Evolutionary conservation across 2,888 invertebrate genomes (phyloP), one percentile per base, ranked within the genome.

Genomic region (Apodemia duryi): DNA sequence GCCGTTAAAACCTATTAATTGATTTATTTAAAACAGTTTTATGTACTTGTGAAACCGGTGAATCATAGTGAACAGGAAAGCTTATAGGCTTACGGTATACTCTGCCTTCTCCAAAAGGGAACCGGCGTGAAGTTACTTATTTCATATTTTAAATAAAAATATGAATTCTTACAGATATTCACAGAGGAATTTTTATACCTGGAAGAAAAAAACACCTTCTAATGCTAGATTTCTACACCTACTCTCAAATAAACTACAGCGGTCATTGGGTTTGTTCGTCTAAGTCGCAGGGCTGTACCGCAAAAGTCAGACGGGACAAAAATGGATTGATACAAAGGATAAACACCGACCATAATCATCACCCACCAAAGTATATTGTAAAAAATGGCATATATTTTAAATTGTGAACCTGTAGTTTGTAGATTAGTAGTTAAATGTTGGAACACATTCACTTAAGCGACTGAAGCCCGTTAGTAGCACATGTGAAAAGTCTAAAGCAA

Each of bases 241-340:
- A 77, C 67, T 82, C 79, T 21, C 81, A 82, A 69, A 75, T 80
- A 29, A 80, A 81, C 72, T 73, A 77, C 46, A 71, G 73, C n/a
- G 57, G 64, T 0, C 70, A 73, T 41, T 82, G 80, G 81, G 67
- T 76, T 10, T 82, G 83, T 67, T 80, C 79, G 6, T 77, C 78
- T 6, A 73, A 71, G 62, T 66, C 67, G 0, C 71, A 68, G 61
- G 72, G 69, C 2, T 70, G 69, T 61, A 38, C 61, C 3, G 70
- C 71, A 13, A 63, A 63, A 28, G 35, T 67, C 6, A 63, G 70
- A 6, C 62, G 73, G 6, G 51, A 49, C 0, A 32, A 63, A 0
- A 61, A 65, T 1, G 74, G 75, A 0, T 29, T 63, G 3, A 60
- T 76, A 65, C 29, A 61, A 32, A 69, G 65, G 2, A 65, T 74